Evolutionary conservation across 2,113 vertebrate species (phyloP), one percentile per base, ranked within the genome.

Genomic region (Otolemur garnettii): DNA sequence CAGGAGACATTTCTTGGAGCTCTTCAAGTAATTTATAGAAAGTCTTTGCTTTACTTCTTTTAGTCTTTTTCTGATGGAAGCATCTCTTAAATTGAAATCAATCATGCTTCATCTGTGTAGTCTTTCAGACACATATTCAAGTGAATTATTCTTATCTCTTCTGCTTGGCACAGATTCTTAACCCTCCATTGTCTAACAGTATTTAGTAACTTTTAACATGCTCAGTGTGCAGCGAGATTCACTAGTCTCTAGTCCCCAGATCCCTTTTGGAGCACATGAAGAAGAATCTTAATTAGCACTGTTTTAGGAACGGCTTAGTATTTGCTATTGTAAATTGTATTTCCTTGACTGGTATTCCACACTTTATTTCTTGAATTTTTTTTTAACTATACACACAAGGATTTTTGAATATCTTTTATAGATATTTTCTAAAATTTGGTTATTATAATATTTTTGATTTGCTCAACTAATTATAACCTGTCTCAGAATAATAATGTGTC

Each of bases 21-120:
- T 8, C 17, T 62, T 85, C 3, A 24, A 17, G 11, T 53, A 59
- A 53, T 86, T 28, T 57, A 24, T 68, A 83, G 15, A 79, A 77
- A 78, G 64, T 66, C 79, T 80, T 66, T 85, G 55, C 38, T 87
- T 95, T 22, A 2, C 4, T 53, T 64, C 15, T 79, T 15, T 84
- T 78, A 13, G 8, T 72, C 45, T 85, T 26, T 59, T 90, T 79
- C 33, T 77, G 33, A 81, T 91, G 60, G 78, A 38, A 74, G 57
- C 84, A 42, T 86, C 74, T 91, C 82, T 95, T 89, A 68, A 71
- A 55, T 59, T 95, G 81, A 75, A 78, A 71, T 80, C 71, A 71
- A 55, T 87, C 28, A 80, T 64, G 14, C 60, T 92, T 93, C 19
- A 21, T 92, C 18, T 71, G 1, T 55, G 6, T 77, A 60, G 72